These are phyloP conservation scores for Myotis davidii DNA, from an alignment of 2,113 vertebrate genomes.

Conservation along the genomic window DNA sequence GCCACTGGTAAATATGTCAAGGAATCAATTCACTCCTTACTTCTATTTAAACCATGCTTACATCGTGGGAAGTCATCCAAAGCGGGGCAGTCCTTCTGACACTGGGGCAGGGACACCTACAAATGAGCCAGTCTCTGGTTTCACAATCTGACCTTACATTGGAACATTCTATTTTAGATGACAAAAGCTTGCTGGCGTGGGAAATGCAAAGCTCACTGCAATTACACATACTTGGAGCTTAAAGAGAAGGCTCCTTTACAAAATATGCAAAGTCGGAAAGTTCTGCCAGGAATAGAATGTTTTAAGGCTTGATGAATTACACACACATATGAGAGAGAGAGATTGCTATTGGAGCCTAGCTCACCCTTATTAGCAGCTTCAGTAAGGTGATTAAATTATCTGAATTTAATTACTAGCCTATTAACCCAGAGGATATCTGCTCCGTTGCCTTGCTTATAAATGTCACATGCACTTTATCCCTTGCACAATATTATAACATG, in stretches of 20 bases:
- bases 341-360: neutral
- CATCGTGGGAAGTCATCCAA: neutral
- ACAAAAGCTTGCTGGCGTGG: neutral
- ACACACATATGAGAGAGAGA: no score
- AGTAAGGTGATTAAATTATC: neutral
- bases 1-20: conserved; percentile 15
- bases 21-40: conserved; percentile 15
- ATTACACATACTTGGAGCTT: neutral
- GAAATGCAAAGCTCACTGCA: neutral
- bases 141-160: neutral
- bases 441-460: neutral
- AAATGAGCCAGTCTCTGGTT: conserved; percentile 49
- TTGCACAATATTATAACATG: neutral
- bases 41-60: neutral
- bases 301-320: neutral
- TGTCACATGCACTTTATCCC: neutral
- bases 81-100: conserved; percentile 42
- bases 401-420: neutral
- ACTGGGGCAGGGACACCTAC: neutral
- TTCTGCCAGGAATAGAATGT: neutral
- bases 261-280: neutral
- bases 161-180: neutral
- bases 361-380: neutral
- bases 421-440: neutral
- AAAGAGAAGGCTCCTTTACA: neutral